Base-by-base conservation (phyloP, 2,888 invertebrate genomes). In the Glyphotaelius pellucidus region DNA sequence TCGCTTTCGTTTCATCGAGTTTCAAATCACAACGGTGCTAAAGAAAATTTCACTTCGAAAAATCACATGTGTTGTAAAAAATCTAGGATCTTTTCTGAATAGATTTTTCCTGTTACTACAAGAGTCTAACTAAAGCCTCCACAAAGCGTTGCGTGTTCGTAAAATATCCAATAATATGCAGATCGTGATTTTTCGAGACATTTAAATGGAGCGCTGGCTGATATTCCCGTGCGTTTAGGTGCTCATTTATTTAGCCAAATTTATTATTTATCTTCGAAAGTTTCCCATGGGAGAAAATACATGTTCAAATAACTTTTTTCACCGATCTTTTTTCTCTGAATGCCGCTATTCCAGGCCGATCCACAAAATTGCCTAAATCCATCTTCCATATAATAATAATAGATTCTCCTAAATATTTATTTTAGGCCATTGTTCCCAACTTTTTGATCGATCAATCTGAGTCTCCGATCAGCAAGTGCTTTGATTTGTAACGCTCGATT, bases 141-240 rank as follows among this genome's bases (percentile, higher is more conserved):
- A 67, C 83, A 38, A 83, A 32, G 25, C 35, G 25, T 83, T 38
- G 83, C 83, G 83, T 83, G 83, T 83, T 35, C 35, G 83, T 83
- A 83, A 83, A 83, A 83, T 83, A 25, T 38, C 83, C 25, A 32
- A 38, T 83, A 83, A 83, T 83, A 83, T 32, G 83, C 5, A n/a
- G 83, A 83, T 83, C 83, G 83, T 83, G 83, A n/a, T 35, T 25
- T 83, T 35, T 19, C 83, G 35, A 30, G 83, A 35, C 83, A 31
- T 35, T 83, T 83, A 83, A 83, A 83, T 32, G 35, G 83, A 83
- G 35, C 83, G 83, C 19, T 35, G 1, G 9, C 32, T 25, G 83
- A 25, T 38, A 38, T 83, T 83, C 83, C 67, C 67, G 25, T 25
- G 35, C 35, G 25, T 67, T 19, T 67, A n/a, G 11, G 35, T 38